Percentiles rank a stretch among this genome's conserved stretches.
phyloP scores from a whole-genome alignment of 2,797 vertebrate species.

The Psittacula derbiana region DNA sequence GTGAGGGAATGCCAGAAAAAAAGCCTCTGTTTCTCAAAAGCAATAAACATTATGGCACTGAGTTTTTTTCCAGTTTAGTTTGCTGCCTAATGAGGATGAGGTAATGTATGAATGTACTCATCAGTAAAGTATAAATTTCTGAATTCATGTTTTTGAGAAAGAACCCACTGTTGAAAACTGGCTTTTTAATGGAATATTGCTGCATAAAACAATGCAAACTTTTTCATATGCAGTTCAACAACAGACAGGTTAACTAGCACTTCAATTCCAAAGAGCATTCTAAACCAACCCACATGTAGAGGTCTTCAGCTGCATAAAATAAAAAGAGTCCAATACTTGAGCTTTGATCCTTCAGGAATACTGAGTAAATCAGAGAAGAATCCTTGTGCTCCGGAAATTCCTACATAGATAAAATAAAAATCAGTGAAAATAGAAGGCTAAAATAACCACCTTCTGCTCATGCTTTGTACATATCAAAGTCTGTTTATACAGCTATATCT shows the following conservation, averaged over 20 bases:
- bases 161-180: neutral
- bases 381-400: neutral
- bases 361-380: neutral
- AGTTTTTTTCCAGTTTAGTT: neutral
- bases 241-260: neutral
- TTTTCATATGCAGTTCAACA: neutral
- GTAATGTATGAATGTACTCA: neutral
- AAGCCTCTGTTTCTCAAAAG: neutral
- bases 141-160: neutral
- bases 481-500: neutral
- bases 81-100: neutral
- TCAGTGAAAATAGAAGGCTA: neutral
- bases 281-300: neutral
- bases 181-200: neutral
- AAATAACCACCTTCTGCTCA: neutral
- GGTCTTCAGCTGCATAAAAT: neutral
- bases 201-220: neutral
- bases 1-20: neutral
- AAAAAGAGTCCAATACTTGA: neutral
- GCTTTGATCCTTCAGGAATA: neutral
- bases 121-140: neutral
- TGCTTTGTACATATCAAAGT: neutral
- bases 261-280: neutral
- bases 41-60: neutral
- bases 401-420: neutral